These are phyloP conservation scores for Schizaphis graminum DNA, from an alignment of 2,888 invertebrate genomes.

Conservation along the genomic window DNA sequence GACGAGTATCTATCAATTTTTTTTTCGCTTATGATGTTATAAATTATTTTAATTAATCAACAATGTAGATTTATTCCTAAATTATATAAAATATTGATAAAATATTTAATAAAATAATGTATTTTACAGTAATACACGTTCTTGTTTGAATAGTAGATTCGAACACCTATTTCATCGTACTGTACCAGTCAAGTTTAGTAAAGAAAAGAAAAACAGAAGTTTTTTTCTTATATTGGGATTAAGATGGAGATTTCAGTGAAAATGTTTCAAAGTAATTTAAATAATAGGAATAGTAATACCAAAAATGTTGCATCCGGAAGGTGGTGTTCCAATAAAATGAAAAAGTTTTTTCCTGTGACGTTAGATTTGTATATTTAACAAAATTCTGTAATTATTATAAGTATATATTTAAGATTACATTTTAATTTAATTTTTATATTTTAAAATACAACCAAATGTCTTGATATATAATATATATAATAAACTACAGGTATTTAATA, in stretches of 20 bases:
- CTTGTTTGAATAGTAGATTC: not conserved
- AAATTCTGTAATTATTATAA: not conserved
- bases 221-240: not conserved
- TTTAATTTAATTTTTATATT: not conserved
- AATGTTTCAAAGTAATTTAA: constrained; percentile 5
- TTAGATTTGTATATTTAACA: not conserved
- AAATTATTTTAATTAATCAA: not conserved
- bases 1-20: not conserved
- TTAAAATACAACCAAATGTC: not conserved
- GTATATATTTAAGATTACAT: not conserved
- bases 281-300: not conserved
- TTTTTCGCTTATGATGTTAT: no score
- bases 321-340: not conserved
- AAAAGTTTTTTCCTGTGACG: not conserved
- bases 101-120: not conserved
- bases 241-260: not conserved
- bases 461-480: not conserved
- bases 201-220: not conserved
- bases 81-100: not conserved
- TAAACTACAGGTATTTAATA: not conserved
- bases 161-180: not conserved
- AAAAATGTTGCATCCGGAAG: not conserved
- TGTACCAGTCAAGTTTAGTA: not conserved
- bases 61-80: not conserved
- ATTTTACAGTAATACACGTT: not conserved